Conservation (phyloP, 2,113 vertebrate species). For the Nothobranchius kuhntae region DNA sequence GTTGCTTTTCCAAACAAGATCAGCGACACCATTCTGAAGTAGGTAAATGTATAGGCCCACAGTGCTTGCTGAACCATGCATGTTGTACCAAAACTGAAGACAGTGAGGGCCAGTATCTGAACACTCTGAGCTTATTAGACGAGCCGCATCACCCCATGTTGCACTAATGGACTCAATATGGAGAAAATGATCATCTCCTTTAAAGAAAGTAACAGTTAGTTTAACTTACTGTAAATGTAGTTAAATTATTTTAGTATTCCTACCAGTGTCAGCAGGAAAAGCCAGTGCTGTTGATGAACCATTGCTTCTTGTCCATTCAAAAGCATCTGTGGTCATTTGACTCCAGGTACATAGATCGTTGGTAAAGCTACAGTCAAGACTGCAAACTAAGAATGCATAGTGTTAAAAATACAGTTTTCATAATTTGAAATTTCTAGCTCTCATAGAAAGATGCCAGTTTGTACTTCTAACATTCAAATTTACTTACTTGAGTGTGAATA, state of each 20-base stretch:
- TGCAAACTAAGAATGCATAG: constrained; percentile 43
- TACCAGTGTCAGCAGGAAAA: constrained; percentile 63
- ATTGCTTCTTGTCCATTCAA: constrained; percentile 66
- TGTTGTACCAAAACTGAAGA: constrained; percentile 88
- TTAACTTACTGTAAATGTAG: background rate
- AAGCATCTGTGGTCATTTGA: constrained; percentile 59
- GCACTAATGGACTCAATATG: constrained; percentile 75
- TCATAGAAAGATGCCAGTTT: too few relatives aligned
- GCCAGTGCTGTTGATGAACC: constrained; percentile 58
- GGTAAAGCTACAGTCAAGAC: constrained; percentile 56
- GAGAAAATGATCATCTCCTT: constrained; percentile 54
- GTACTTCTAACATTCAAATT: too few relatives aligned
- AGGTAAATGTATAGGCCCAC: constrained; percentile 80
- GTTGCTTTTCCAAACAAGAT: constrained; percentile 57
- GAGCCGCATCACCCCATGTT: constrained; percentile 64
- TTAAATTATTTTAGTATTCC: constrained; percentile 8
- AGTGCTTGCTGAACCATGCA: constrained; percentile 71
- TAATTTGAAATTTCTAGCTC: too few relatives aligned
- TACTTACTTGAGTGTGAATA: constrained; percentile 41
- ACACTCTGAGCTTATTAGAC: constrained; percentile 77
- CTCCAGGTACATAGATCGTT: constrained; percentile 60
- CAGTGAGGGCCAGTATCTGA: constrained; percentile 73
- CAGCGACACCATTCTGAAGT: constrained; percentile 44
- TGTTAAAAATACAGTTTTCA: too few relatives aligned
- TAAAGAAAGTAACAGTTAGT: background rate